Base-by-base conservation (phyloP, 1,140 invertebrate genomes). In the Bombus sylvicola region DNA sequence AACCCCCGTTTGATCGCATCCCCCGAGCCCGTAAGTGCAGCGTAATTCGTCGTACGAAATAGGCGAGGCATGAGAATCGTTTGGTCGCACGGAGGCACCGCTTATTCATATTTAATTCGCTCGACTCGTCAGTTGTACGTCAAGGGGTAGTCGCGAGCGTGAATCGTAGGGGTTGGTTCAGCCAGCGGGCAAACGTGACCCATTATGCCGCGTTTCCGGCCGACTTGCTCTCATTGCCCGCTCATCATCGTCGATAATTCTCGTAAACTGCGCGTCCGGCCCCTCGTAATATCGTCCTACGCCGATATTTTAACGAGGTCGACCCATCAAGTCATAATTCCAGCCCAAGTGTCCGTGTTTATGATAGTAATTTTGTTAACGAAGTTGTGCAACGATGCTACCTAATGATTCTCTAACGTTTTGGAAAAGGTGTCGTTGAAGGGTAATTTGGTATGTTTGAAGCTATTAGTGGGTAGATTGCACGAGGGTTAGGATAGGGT, bases 211-310 rank as follows among this genome's bases (percentile, higher is more conserved):
- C 57, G 83, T 85, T 90, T 88, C 82, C 86, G 86, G 78, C 31
- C 69, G 77, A 76, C 76, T 84, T 80, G 53, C 31, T 59, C 87
- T 69, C 71, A 80, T 87, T 86, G 82, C 85, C 72, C 74, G 75
- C 85, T 88, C 89, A 89, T 92, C 88, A 90, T 92, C 81, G 88
- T 87, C 75, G 85, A 92, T 91, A 92, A 92, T 92, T 91, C 84
- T 79, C 59, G 43, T 80, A 71, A 86, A 79, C 68, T 31, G 47
- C 47, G 57, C n/a, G 31, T 25, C 13, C 13, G n/a, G 37, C 34
- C 37, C 74, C 31, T 39, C 39, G 22, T 53, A 59, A 83, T n/a
- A 22, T 83, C 13, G 31, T 66, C 18, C n/a, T 62, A 41, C 34
- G 37, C 22, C 62, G 83, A 81, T 59, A 41, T 85, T 85, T 85